Evolutionary conservation across 2,797 vertebrate species (phyloP).

Genomic region (Poeciliopsis paucimaculata): DNA sequence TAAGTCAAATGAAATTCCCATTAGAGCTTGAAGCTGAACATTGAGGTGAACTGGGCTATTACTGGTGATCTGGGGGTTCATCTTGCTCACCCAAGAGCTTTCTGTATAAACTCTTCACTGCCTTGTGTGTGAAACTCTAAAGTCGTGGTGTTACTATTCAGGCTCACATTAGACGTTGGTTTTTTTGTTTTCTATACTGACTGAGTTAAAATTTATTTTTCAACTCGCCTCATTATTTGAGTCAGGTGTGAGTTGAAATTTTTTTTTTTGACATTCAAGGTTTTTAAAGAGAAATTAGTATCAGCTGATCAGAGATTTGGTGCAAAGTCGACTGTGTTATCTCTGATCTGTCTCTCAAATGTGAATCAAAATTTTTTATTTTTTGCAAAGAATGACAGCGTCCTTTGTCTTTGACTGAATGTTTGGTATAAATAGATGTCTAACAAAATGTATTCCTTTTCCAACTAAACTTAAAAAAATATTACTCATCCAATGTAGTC

Average conservation of each 20-base stretch:
- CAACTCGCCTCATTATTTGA: background rate
- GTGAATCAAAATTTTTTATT: background rate
- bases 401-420: background rate
- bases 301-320: background rate
- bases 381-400: background rate
- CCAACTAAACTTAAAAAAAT: background rate
- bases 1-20: conserved; percentile 67
- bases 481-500: background rate
- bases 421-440: background rate
- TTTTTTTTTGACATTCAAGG: background rate
- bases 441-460: background rate
- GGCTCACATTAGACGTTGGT: background rate
- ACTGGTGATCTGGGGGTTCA: conserved; percentile 49
- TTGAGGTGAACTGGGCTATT: conserved; percentile 60
- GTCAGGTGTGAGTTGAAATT: background rate
- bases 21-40: conserved; percentile 61
- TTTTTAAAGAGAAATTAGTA: background rate
- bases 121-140: background rate
- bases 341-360: no score
- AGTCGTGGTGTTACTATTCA: background rate
- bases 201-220: background rate
- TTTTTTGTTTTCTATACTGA: conserved; percentile 4
- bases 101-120: conserved; percentile 10
- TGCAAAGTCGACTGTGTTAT: background rate
- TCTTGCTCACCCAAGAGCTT: conserved; percentile 12